phyloP scores from a whole-genome alignment of 2,888 invertebrate genomes.

The Amitus sp. region DNA sequence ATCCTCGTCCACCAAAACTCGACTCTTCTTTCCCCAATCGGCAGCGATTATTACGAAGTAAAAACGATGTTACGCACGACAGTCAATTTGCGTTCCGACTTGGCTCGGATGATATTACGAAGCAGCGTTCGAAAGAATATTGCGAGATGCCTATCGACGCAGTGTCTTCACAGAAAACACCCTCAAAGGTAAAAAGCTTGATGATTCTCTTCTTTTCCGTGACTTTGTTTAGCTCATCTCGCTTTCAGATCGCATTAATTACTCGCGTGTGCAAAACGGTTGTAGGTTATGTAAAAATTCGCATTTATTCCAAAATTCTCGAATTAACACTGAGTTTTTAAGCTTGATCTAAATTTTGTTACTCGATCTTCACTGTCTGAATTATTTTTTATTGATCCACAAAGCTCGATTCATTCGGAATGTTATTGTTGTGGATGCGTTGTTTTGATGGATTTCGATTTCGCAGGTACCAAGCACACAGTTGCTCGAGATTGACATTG shows the following conservation, averaged over 20 bases:
- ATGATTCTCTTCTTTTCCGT: neutral
- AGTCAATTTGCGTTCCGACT: conserved; percentile 72
- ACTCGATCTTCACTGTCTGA: too few species aligned
- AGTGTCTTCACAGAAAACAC: conserved; percentile 72
- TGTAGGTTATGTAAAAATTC: too few species aligned
- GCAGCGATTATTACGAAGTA: conserved; percentile 8
- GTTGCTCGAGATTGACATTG: conserved; percentile 39
- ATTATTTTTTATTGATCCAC: neutral
- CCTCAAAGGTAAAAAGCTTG: conserved; percentile 68
- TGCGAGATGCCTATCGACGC: conserved; percentile 71
- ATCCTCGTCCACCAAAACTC: too few species aligned
- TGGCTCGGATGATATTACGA: conserved; percentile 72
- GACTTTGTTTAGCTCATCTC: neutral
- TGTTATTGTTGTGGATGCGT: conserved; percentile 13
- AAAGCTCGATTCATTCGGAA: neutral
- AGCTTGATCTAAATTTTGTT: too few species aligned
- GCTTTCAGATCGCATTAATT: too few species aligned
- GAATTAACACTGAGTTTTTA: too few species aligned
- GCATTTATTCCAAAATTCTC: too few species aligned
- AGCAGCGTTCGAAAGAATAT: conserved; percentile 71
- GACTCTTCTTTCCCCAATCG: too few species aligned
- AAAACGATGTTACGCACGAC: conserved; percentile 78
- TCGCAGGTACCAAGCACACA: conserved; percentile 58
- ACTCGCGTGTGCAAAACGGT: too few species aligned
- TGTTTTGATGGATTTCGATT: too few species aligned